These are phyloP conservation scores for Melanerpes formicivorus DNA, from an alignment of 2,113 vertebrate species.

Conservation along the genomic window DNA sequence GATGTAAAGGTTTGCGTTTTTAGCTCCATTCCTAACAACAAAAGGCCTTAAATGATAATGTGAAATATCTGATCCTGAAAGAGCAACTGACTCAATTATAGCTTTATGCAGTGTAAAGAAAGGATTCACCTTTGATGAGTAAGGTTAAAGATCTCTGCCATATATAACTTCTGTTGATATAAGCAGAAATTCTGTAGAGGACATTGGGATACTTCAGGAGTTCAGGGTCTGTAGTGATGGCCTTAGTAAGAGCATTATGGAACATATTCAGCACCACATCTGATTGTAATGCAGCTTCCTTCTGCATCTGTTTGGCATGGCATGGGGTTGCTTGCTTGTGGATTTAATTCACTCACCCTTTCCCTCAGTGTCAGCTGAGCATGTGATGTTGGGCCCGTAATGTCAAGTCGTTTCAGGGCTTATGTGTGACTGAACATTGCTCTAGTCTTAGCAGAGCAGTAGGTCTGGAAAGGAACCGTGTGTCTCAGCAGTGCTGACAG, in stretches of 20 bases:
- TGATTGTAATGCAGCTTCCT: neutral
- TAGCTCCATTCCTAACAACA: neutral
- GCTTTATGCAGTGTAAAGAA: slow-evolving; percentile 21
- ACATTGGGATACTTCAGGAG: neutral
- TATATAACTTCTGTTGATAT: neutral
- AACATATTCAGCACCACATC: neutral
- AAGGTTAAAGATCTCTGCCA: neutral
- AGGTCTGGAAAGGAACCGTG: neutral
- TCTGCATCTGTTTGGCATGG: neutral
- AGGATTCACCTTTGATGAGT: neutral
- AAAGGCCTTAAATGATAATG: neutral
- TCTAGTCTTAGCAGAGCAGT: neutral
- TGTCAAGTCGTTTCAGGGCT: neutral
- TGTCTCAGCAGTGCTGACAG: neutral
- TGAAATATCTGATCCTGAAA: slow-evolving; percentile 7
- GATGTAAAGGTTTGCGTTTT: neutral
- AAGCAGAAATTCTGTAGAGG: neutral
- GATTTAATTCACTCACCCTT: neutral
- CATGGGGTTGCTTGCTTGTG: neutral
- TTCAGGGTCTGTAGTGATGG: neutral
- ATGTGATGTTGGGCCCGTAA: neutral
- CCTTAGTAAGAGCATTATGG: neutral
- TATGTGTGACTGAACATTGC: neutral
- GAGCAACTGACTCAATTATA: neutral
- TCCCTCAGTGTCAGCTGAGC: neutral